These are phyloP conservation scores for Dallia pectoralis DNA, from an alignment of 2,797 vertebrate genomes.

Conservation along the genomic window DNA sequence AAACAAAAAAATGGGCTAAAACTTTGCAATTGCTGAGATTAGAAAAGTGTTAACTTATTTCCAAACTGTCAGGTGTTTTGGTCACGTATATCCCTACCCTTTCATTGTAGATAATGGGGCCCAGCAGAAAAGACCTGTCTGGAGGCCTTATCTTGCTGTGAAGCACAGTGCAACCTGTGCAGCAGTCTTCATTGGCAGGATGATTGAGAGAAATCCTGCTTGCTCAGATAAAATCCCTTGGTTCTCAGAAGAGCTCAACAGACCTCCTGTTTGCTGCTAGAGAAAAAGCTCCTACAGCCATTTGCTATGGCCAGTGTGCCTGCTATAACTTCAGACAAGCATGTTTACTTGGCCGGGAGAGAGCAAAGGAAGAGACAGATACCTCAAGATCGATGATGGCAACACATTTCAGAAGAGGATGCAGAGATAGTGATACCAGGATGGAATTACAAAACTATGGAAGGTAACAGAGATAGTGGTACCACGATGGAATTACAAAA, in stretches of 20 bases:
- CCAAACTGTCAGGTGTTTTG: neutral
- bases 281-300: slow-evolving; percentile 60
- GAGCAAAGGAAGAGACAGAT: slow-evolving; percentile 33
- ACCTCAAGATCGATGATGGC: slow-evolving; percentile 17
- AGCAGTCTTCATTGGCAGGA: slow-evolving; percentile 63
- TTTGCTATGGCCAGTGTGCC: slow-evolving; percentile 51
- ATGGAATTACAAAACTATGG: neutral
- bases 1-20: too few relatives aligned
- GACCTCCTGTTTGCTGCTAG: slow-evolving; percentile 57
- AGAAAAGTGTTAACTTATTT: too few relatives aligned
- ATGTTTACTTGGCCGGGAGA: slow-evolving; percentile 50
- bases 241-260: slow-evolving; percentile 48
- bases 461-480: neutral
- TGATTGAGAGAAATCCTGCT: slow-evolving; percentile 65
- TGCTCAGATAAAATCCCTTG: slow-evolving; percentile 70
- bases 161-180: slow-evolving; percentile 48
- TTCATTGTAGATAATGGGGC: slow-evolving; percentile 45
- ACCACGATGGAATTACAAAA: neutral
- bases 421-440: neutral
- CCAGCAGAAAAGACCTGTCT: slow-evolving; percentile 54
- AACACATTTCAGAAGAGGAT: slow-evolving; percentile 1
- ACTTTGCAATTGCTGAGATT: too few relatives aligned
- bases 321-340: slow-evolving; percentile 54
- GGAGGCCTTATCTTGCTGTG: slow-evolving; percentile 64
- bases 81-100: slow-evolving; percentile 35